Evolutionary conservation across 37 sponge, comb jelly and placozoan genomes (phyloP), one percentile per base, ranked within the genome.

Genomic region (Trichoplax adhaerens): DNA sequence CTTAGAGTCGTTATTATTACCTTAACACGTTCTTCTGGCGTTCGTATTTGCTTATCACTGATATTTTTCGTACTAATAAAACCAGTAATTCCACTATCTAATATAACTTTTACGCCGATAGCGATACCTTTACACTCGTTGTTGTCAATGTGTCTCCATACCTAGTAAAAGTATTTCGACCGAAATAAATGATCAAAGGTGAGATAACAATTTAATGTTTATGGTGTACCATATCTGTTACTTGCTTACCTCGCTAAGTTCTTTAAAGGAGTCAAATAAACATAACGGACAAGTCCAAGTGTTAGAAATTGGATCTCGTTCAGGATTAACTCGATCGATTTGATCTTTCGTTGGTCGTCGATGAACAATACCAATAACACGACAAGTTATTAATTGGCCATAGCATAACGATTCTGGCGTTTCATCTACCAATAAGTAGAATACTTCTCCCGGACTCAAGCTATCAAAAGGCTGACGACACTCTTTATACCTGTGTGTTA

Each of bases 281-380:
- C 99, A 96, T 72, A 91, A 88, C 46, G 99, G 99, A 68, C 99
- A 96, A 72, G 81, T 77, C 89, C 87, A 91, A 69, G 78, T 79
- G 8, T 75, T 76, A 5, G 84, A 84, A 52, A 70, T 70, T 61
- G 86, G 81, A 53, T 83, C 75, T 60, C 86, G 69, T 5, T 79
- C 74, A 29, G 93, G 92, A 12, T 79, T 83, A 65, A 85, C 90
- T 50, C 80, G 62, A 54, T 88, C 86, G 57, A 81, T 77, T 69
- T 80, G 81, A 53, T 91, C 93, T 55, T 76, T 64, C 56, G 66
- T 79, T 5, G 87, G 89, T 70, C 82, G 83, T 3, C 87, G 82
- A 2, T 93, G 70, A 5, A 81, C 90, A 48, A 96, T 91, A 1
- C 84, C 82, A 51, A 72, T 78, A 75, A 96, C 93, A n/a, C 86